These are phyloP conservation scores for Sipunculus nudus DNA, from an alignment of 2,888 invertebrate species.

Conservation along the genomic window DNA sequence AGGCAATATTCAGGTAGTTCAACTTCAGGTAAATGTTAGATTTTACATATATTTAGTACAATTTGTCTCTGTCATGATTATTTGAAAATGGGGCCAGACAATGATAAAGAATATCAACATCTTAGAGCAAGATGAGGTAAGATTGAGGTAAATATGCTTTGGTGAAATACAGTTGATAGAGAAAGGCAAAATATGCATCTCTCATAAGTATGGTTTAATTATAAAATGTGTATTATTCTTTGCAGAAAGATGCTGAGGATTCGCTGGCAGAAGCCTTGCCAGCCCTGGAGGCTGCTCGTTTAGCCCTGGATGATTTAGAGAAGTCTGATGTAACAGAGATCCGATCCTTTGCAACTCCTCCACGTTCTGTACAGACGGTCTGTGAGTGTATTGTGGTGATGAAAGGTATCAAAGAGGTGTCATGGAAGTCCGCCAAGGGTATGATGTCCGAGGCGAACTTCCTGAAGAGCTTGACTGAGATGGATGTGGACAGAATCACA, in stretches of 20 bases:
- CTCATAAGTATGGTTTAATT: too few species aligned
- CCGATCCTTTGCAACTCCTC: slow-evolving; percentile 89
- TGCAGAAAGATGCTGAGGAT: slow-evolving; percentile 82
- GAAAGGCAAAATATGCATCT: too few species aligned
- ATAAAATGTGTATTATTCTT: too few species aligned
- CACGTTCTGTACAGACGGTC: slow-evolving; percentile 86
- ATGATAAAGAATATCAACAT: too few species aligned
- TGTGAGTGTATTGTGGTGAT: slow-evolving; percentile 91
- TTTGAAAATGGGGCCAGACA: too few species aligned
- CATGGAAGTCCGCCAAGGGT: slow-evolving; percentile 89
- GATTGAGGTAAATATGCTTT: too few species aligned
- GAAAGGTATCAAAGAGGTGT: slow-evolving; percentile 82
- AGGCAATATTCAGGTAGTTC: too few species aligned
- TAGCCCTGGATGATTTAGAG: slow-evolving; percentile 83
- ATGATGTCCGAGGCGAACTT: slow-evolving; percentile 94
- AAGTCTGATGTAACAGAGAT: slow-evolving; percentile 93
- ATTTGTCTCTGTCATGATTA: too few species aligned
- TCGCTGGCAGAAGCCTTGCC: slow-evolving; percentile 84
- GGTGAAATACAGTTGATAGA: too few species aligned
- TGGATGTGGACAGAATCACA: slow-evolving; percentile 75
- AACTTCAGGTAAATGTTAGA: too few species aligned
- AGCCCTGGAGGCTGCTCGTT: slow-evolving; percentile 81
- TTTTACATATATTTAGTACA: too few species aligned
- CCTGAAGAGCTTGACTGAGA: slow-evolving; percentile 80
- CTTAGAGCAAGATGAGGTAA: too few species aligned